phyloP scores from a whole-genome alignment of 2,797 vertebrate genomes.

The Lepus townsendii region DNA sequence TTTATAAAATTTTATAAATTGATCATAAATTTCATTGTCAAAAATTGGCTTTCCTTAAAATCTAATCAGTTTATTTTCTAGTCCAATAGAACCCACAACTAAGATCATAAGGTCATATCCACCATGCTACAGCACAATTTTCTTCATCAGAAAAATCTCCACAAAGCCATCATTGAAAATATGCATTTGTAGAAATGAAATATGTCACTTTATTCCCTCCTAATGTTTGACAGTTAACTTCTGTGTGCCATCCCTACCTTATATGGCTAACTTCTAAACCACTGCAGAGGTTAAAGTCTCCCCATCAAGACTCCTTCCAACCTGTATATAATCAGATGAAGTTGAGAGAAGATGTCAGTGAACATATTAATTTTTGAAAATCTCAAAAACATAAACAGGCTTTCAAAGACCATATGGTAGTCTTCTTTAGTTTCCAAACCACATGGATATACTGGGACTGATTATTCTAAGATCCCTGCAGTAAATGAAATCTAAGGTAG shows the following conservation, averaged over 20 bases:
- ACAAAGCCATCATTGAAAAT: neutral
- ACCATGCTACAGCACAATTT: neutral
- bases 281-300: neutral
- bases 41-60: conserved; percentile 12
- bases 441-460: conserved; percentile 18
- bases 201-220: neutral
- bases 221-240: conserved; percentile 1
- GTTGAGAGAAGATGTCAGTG: conserved; percentile 60
- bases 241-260: neutral
- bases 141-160: conserved; percentile 41
- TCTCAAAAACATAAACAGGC: conserved; percentile 25
- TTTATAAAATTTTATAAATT: neutral
- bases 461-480: conserved; percentile 51
- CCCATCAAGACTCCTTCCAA: conserved; percentile 5
- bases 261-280: conserved; percentile 14
- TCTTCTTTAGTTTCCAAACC: conserved; percentile 67
- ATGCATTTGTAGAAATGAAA: neutral
- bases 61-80: conserved; percentile 13
- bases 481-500: conserved; percentile 62
- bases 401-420: conserved; percentile 50
- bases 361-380: conserved; percentile 64
- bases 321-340: neutral
- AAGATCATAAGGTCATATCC: neutral
- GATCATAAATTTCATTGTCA: conserved; percentile 6
- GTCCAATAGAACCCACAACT: neutral